Conservation (phyloP, 1,140 invertebrate species). For the Cydia strobilella region DNA sequence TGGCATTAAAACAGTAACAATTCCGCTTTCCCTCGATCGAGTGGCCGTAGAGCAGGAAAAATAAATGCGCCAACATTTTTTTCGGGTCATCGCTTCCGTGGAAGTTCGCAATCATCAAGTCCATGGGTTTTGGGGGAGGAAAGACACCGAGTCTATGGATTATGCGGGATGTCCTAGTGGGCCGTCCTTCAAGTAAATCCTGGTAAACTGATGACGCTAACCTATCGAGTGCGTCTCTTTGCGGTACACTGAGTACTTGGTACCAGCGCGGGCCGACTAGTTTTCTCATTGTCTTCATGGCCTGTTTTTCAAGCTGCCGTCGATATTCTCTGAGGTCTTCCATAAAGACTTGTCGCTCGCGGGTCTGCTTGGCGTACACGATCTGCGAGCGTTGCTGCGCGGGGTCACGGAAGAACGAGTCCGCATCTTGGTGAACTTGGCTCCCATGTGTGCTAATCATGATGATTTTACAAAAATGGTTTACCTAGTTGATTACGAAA, state of each 20-base stretch:
- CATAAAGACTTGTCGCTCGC: slow-evolving; percentile 63
- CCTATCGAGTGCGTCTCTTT: slow-evolving; percentile 58
- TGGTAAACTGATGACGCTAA: slow-evolving; percentile 64
- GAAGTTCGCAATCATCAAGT: slow-evolving; percentile 62
- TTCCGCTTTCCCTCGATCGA: slow-evolving; percentile 55
- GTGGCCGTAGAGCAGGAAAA: slow-evolving; percentile 55
- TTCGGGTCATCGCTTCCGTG: slow-evolving; percentile 62
- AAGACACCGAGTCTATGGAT: slow-evolving; percentile 57
- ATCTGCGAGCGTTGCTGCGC: slow-evolving; percentile 50
- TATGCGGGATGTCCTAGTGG: slow-evolving; percentile 48
- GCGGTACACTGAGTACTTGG: slow-evolving; percentile 62
- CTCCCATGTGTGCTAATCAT: neutral
- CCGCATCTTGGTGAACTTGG: neutral
- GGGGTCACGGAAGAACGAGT: slow-evolving; percentile 42
- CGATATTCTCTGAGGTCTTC: slow-evolving; percentile 63
- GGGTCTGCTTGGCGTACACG: slow-evolving; percentile 55
- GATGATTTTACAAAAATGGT: neutral
- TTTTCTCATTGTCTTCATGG: slow-evolving; percentile 48
- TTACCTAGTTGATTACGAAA: neutral
- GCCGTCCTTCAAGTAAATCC: slow-evolving; percentile 66
- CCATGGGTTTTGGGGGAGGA: slow-evolving; percentile 54
- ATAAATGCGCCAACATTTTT: slow-evolving; percentile 66
- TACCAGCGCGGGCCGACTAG: slow-evolving; percentile 68
- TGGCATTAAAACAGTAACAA: slow-evolving; percentile 59
- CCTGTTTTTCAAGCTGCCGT: slow-evolving; percentile 44